Evolutionary conservation across 2,113 vertebrate genomes (phyloP), one percentile per base, ranked within the genome.

Genomic region (Syngnathus typhle): DNA sequence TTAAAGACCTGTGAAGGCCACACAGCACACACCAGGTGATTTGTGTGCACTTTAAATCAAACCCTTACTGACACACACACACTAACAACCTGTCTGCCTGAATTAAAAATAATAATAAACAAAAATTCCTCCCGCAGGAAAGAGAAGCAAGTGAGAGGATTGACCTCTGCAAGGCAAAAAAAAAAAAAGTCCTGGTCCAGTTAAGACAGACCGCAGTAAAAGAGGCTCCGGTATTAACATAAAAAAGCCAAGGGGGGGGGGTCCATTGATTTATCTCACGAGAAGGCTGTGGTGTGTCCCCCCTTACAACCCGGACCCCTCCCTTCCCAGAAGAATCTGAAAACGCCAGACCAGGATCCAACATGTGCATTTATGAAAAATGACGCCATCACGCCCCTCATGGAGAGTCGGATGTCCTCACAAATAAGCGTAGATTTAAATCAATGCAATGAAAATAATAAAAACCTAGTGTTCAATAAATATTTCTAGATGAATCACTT

Each of bases 141-240:
- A 84, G 64, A 82, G 18, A 68, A 77, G 66, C 69, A 72, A 82
- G 69, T 75, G 79, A 18, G 68, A 78, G 83, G 84, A 84, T n/a
- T 52, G 83, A 73, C 85, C 87, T 84, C 85, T 82, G 69, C 64
- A 83, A 88, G 83, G 82, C 77, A 73, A 60, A 37, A 37, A 36
- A 9, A 59, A 59, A 58, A 15, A 6, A 16, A 32, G 65, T 80
- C 71, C 76, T 86, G 82, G 85, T 89, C 84, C 84, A 79, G 32
- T 36, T 15, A 58, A 23, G 76, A 84, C 78, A 78, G 13, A 46
- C 84, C 83, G 79, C 82, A 84, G 82, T 58, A 72, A 71, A 86
- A 86, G 77, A 82, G 86, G 87, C 89, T 90, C 81, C 12, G 12
- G 12, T 56, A 78, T 81, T 89, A 90, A 87, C 88, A 85, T 84